phyloP scores from a whole-genome alignment of 2,797 vertebrate genomes.

The Muscicapa comitata region DNA sequence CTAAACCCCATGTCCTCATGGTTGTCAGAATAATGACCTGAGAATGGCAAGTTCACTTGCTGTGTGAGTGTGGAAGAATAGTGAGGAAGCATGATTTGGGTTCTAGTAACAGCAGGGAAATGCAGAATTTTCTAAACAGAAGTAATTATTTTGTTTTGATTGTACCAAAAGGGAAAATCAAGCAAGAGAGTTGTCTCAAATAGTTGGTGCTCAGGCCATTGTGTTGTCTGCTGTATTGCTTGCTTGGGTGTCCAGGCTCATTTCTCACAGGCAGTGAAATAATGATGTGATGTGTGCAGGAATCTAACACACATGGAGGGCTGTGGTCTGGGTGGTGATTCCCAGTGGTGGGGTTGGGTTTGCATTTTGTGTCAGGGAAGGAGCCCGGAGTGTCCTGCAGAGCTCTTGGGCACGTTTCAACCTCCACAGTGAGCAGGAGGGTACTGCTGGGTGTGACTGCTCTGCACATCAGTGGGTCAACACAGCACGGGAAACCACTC shows the following conservation, averaged over 20 bases:
- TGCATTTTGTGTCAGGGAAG: not conserved
- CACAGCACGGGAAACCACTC: not conserved
- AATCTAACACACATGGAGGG: rapidly evolving
- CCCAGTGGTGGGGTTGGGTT: not conserved
- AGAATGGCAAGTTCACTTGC: not conserved
- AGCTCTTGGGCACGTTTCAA: not conserved
- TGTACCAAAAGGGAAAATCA: not conserved
- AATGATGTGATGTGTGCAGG: not conserved
- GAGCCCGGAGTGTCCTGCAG: not conserved
- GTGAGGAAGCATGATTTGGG: rapidly evolving
- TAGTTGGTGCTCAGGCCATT: not conserved
- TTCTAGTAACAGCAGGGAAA: not conserved
- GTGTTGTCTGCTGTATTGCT: not conserved
- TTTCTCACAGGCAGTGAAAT: not conserved
- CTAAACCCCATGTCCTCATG: rapidly evolving
- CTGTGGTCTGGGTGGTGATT: not conserved
- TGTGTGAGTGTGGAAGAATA: not conserved
- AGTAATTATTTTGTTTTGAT: not conserved
- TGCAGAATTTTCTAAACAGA: not conserved
- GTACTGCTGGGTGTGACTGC: not conserved
- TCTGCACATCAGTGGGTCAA: not conserved
- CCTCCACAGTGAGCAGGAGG: not conserved
- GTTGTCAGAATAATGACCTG: not conserved
- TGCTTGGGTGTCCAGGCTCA: not conserved
- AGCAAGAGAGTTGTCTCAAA: not conserved